Percentiles rank a stretch among this genome's conserved stretches.
These are phyloP conservation scores for Scelioninae gen. 1 DNA, from an alignment of 2,888 invertebrate genomes.

Conservation along the genomic window DNA sequence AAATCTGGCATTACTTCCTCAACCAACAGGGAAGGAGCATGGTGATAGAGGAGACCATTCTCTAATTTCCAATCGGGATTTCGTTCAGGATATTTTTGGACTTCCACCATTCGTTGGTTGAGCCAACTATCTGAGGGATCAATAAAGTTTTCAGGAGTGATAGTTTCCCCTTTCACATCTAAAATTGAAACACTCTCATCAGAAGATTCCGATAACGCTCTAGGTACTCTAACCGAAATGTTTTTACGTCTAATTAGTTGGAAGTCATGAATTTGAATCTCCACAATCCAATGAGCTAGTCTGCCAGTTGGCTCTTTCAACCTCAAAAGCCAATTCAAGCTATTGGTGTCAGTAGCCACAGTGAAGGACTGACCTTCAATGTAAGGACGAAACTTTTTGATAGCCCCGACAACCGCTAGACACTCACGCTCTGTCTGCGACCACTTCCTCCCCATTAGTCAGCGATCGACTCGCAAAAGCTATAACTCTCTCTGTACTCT, in stretches of 20 bases:
- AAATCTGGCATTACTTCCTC: neutral
- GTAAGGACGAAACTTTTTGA: too few species aligned
- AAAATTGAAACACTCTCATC: too few species aligned
- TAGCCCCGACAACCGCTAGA: too few species aligned
- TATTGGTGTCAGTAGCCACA: too few species aligned
- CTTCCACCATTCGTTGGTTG: neutral
- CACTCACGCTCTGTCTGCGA: too few species aligned
- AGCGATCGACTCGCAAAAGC: too few species aligned
- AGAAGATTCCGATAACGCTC: neutral
- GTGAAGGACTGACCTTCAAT: too few species aligned
- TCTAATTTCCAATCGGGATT: neutral
- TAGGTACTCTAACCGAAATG: neutral
- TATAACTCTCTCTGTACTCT: too few species aligned
- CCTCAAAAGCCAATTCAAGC: too few species aligned
- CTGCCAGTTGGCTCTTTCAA: too few species aligned
- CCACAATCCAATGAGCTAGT: too few species aligned
- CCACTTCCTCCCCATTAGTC: too few species aligned
- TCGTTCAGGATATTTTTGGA: neutral
- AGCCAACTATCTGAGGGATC: neutral
- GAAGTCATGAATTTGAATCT: slow-evolving; percentile 45
- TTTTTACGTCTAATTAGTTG: slow-evolving; percentile 58
- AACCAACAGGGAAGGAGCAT: neutral
- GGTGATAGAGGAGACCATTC: neutral
- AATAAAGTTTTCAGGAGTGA: neutral
- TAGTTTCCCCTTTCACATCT: neutral